Evolutionary conservation across 2,888 invertebrate genomes (phyloP), one percentile per base, ranked within the genome.

Genomic region (Hipparchia semele): DNA sequence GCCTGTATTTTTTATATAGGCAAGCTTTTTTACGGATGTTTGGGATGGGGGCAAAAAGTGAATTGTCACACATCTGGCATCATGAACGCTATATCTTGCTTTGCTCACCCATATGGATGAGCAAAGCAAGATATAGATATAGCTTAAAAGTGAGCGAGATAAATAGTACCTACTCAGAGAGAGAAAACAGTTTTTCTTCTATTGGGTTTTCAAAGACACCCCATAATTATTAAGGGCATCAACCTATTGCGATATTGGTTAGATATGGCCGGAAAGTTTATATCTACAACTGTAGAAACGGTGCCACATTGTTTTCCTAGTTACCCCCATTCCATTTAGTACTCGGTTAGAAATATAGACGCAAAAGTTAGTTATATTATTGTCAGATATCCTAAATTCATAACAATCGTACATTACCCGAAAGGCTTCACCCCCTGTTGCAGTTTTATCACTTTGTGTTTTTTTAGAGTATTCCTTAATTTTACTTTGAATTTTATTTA

Each of bases 331-430:
- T 10, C 49, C 60, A n/a, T 23, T 6, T 53, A 73, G 67, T 71
- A 60, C 58, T 39, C 72, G 71, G 71, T 70, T 68, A 75, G 74
- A 73, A 73, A 73, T 75, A 75, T 74, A 74, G 72, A 64, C 71
- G 71, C 64, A 82, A 82, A 79, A 84, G 84, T 88, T 87, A 87
- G 85, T 85, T 82, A 86, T 84, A 89, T 92, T 94, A 94, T 94
- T 93, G 93, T 93, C 93, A 87, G 90, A 85, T 88, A 88, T 89
- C 84, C 86, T 91, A 89, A 90, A 90, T 90, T 89, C 88, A 86
- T 88, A 87, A 85, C 80, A 87, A 23, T 84, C 86, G 83, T 86
- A 72, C 72, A 69, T 83, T 83, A 86, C 81, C 81, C 77, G 71
- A 75, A 78, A 77, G 78, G 75, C 78, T 77, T 39, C 39, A 39